These are phyloP conservation scores for Aradophagus sp. DNA, from an alignment of 1,140 invertebrate species.

Conservation along the genomic window DNA sequence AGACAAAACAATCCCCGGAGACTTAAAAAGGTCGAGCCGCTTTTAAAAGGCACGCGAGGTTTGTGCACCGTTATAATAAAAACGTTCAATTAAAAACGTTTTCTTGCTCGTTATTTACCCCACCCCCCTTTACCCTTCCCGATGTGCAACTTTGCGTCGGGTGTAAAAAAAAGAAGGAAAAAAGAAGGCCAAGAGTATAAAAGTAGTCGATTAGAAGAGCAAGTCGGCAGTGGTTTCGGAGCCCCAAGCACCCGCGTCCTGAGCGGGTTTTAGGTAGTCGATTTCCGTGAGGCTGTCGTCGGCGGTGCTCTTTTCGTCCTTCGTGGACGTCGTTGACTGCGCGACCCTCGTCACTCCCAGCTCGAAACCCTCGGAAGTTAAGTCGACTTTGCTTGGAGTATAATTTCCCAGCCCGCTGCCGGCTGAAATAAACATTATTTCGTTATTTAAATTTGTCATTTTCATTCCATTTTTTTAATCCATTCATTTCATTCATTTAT, in stretches of 20 bases:
- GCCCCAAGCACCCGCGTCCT: slow-evolving; percentile 78
- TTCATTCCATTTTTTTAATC: no score
- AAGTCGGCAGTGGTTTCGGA: slow-evolving; percentile 80
- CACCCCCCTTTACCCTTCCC: no score
- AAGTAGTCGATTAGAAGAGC: slow-evolving; percentile 73
- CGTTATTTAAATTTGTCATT: background rate
- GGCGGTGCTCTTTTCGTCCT: slow-evolving; percentile 44
- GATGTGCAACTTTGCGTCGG: no score
- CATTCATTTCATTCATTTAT: no score
- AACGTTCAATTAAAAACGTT: no score
- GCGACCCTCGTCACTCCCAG: slow-evolving; percentile 78
- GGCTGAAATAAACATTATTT: slow-evolving; percentile 58
- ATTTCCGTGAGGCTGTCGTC: slow-evolving; percentile 51
- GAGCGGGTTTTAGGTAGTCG: slow-evolving; percentile 78
- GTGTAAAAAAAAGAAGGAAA: background rate
- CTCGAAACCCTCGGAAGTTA: slow-evolving; percentile 78
- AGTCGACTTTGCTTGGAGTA: slow-evolving; percentile 78
- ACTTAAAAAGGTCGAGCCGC: no score
- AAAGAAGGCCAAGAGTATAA: slow-evolving; percentile 25
- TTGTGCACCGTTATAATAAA: no score
- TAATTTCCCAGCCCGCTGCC: slow-evolving; percentile 77
- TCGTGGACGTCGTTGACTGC: slow-evolving; percentile 53
- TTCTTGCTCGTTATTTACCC: no score
- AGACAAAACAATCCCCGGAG: no score
- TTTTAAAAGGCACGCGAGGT: no score